Base-by-base conservation (phyloP, 2,113 vertebrate genomes). In the Pelecanus crispus region DNA sequence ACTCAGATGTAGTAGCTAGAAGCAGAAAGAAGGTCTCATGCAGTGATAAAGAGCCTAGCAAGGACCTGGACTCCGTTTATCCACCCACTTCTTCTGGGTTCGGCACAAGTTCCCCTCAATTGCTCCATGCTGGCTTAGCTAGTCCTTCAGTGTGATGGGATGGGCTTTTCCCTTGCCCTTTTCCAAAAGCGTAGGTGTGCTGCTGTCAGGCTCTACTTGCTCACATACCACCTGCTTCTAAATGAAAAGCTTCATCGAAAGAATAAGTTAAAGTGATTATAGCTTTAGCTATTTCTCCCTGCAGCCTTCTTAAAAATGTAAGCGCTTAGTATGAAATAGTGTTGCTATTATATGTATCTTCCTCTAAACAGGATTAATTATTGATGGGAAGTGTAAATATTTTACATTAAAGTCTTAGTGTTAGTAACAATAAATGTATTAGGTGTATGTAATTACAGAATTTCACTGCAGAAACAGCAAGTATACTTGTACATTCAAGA, bases 241-340 rank as follows among this genome's bases (percentile, higher is more conserved):
- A 70, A 65, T 68, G 36, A 92, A 75, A 73, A 42, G 2, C 16
- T 79, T 59, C 5, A 31, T 50, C 0, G 1, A 53, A 86, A 56
- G 18, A 75, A 7, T 19, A 13, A 18, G 3, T 29, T 66, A 20
- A 75, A 86, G 32, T 74, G 28, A 50, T 82, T 88, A 26, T 31
- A 19, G 36, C 47, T 89, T 94, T 73, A 66, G 16, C 15, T 50
- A 32, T 63, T 92, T 79, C 20, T 59, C 10, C 21, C 32, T 75
- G 19, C 47, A 63, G 17, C 19, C 17, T 11, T 40, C 44, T 73
- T 28, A 78, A 66, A 78, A 34, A 40, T 17, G 6, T 19, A 70
- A 78, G 11, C 0, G 0, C 17, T 63, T 25, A 13, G 6, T 38
- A 42, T n/a, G 29, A 86, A 63, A 49, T 24, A 52, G 7, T 11